Percentiles rank a stretch among this genome's conserved stretches.
Conservation (phyloP, 1,140 invertebrate species). For the Mesaphorura yosii region DNA sequence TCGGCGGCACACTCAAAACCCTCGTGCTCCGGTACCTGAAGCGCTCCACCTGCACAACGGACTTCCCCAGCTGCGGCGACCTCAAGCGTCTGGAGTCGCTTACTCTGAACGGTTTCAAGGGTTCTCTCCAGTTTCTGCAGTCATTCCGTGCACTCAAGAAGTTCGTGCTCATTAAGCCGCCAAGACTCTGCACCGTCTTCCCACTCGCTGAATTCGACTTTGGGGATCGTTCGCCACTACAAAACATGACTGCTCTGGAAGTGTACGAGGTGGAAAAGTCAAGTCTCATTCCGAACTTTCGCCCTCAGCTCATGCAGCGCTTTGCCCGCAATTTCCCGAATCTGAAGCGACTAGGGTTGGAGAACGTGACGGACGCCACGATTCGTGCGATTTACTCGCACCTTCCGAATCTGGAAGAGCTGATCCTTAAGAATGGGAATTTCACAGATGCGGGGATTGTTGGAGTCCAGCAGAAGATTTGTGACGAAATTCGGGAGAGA, state of each 20-base stretch:
- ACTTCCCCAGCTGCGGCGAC: not conserved
- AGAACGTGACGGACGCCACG: not conserved
- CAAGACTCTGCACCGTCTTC: not conserved
- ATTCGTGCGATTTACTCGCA: constrained; percentile 2
- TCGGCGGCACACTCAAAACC: not conserved
- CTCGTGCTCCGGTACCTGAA: not conserved
- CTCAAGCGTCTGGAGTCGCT: not conserved
- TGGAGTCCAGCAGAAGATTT: not conserved
- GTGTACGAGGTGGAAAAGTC: not conserved
- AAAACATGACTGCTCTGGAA: not conserved
- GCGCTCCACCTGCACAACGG: not conserved
- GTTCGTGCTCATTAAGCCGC: not conserved
- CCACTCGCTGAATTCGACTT: not conserved
- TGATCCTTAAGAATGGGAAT: constrained; percentile 1
- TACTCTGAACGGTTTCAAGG: constrained; percentile 1
- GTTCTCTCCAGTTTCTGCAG: not conserved
- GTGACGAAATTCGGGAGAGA: not conserved
- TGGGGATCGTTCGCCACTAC: not conserved
- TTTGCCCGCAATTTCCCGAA: constrained; percentile 3
- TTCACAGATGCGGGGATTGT: not conserved
- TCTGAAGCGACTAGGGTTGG: not conserved
- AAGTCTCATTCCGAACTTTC: not conserved
- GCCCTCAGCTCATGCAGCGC: not conserved
- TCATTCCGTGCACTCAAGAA: not conserved
- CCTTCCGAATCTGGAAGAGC: not conserved